Base-by-base conservation (phyloP, 2,797 vertebrate species). In the Smutsia gigantea region DNA sequence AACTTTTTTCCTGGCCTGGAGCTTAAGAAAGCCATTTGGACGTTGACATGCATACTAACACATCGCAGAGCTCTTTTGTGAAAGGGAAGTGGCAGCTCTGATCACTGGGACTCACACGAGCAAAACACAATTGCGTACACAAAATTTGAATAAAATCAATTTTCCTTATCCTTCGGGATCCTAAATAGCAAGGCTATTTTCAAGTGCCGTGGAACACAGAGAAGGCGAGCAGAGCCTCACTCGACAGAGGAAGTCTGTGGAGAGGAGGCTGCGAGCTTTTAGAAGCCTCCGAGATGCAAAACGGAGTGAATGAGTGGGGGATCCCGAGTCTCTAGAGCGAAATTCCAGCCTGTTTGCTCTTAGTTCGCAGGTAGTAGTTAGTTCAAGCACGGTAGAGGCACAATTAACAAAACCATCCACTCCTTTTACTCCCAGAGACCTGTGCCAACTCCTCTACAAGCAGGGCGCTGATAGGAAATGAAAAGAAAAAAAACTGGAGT, bases 21-120 rank as follows among this genome's bases (percentile, higher is more conserved):
- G 98, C 98, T 98, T 98, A 98, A 98, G 98, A 98, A 98, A 98
- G 97, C 97, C 98, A 97, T 98, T 97, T 96, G 97, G 97, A 97
- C 97, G 98, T 98, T 98, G 98, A 98, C 98, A 98, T 98, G 98
- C 99, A 98, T 99, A 98, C 99, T 99, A 98, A 99, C 98, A 98
- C 96, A 98, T 95, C 79, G 87, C 93, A 95, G 97, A 97, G 98
- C 98, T 98, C 98, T 97, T 98, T 98, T 96, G 98, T 98, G 98
- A 98, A 99, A 98, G 98, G 98, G 96, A 98, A 98, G 98, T 98
- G 97, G 98, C 93, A 97, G 97, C 97, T 98, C 98, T 95, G 98
- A 98, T 98, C 98, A 98, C 98, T 82, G 96, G 95, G 98, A 98
- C 98, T 99, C 99, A 98, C 98, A 97, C 98, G 98, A 99, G 98